A percentile compares a stretch with the other conserved stretches of the same genome.
phyloP scores from a whole-genome alignment of 2,113 vertebrate genomes.

The Erythrolamprus reginae region DNA sequence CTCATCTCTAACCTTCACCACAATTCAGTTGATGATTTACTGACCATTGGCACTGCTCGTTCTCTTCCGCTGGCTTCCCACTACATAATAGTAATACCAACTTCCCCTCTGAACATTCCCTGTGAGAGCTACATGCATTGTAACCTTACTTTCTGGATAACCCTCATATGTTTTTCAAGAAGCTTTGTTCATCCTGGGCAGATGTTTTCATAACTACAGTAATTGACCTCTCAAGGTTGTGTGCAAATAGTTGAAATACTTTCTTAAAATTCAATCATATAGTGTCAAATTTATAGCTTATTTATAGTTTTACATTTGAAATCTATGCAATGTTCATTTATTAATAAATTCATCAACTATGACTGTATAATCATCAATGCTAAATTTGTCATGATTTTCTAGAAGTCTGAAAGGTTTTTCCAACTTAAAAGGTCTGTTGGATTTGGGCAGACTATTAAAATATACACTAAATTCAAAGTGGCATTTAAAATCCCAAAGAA shows the following conservation, averaged over 20 bases:
- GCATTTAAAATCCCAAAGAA: conserved; percentile 68
- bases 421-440: conserved; percentile 35
- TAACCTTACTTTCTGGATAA: too few relatives aligned
- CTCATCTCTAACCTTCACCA: too few relatives aligned
- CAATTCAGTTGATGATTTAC: too few relatives aligned
- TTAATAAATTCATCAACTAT: conserved; percentile 63
- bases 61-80: too few relatives aligned
- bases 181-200: conserved; percentile 63
- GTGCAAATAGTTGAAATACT: conserved; percentile 72
- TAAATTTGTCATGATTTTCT: conserved; percentile 70
- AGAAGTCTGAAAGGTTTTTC: conserved; percentile 62
- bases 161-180: conserved; percentile 71
- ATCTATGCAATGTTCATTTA: too few relatives aligned
- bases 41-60: too few relatives aligned
- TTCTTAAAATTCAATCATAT: conserved; percentile 73
- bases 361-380: conserved; percentile 69
- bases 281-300: conserved; percentile 40
- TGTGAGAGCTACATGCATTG: too few relatives aligned
- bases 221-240: conserved; percentile 59
- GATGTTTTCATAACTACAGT: conserved; percentile 72
- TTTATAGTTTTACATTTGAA: too few relatives aligned
- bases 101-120: too few relatives aligned
- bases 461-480: conserved; percentile 52
- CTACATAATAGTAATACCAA: too few relatives aligned
- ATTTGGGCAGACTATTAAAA: not conserved